Evolutionary conservation across 2,888 invertebrate genomes (phyloP).

Genomic region (Mythimna vitellina): DNA sequence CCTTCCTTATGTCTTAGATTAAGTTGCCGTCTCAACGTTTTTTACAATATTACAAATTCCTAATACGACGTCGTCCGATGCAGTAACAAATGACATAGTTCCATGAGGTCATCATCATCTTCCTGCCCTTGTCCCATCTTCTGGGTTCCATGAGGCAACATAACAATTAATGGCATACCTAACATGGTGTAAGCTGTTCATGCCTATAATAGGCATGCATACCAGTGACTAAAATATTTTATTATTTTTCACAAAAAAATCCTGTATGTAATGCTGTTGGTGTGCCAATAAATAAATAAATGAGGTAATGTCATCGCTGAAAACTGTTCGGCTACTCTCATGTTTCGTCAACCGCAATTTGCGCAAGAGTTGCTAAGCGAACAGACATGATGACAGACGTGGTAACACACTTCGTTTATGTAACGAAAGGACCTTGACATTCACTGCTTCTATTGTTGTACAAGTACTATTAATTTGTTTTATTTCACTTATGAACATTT

Average conservation of each 20-base stretch:
- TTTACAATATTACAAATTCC: background rate
- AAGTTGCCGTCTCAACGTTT: background rate
- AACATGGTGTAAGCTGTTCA: too few relatives aligned
- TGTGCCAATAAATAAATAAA: too few relatives aligned
- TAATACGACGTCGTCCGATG: slow-evolving; percentile 4
- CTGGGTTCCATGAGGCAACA: too few relatives aligned
- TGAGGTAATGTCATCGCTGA: slow-evolving; percentile 28
- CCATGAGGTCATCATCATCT: too few relatives aligned
- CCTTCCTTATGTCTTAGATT: background rate
- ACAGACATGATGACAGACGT: slow-evolving; percentile 15
- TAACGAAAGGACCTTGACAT: slow-evolving; percentile 36
- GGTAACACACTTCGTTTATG: slow-evolving; percentile 7
- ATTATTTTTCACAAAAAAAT: too few relatives aligned
- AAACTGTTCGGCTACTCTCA: slow-evolving; percentile 20
- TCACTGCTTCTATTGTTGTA: slow-evolving; percentile 9
- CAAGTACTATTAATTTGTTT: slow-evolving; percentile 8
- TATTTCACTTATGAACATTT: background rate
- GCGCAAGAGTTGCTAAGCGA: slow-evolving; percentile 33
- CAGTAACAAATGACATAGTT: slow-evolving; percentile 21
- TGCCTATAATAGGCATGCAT: too few relatives aligned
- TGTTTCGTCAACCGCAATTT: slow-evolving; percentile 30
- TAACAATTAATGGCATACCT: too few relatives aligned
- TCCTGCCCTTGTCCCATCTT: too few relatives aligned
- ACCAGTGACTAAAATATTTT: too few relatives aligned
- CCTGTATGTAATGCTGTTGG: too few relatives aligned